Evolutionary conservation across 2,888 invertebrate genomes (phyloP), one percentile per base, ranked within the genome.

Genomic region (Onthophagus sagittarius): DNA sequence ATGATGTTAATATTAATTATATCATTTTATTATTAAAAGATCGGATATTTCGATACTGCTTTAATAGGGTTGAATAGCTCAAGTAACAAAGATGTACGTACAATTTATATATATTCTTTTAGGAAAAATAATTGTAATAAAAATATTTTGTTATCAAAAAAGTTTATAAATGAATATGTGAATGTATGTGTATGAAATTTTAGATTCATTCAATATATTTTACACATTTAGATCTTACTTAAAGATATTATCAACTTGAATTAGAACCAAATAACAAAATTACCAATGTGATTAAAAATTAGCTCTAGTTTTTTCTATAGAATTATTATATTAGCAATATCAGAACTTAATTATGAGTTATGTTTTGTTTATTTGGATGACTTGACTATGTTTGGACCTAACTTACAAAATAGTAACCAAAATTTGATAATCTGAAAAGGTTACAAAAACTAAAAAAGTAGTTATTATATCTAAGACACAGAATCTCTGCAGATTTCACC

Each of bases 181-280:
- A n/a, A n/a, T n/a, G n/a, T n/a, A 70, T 72, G 79, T 80, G 62
- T 69, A 74, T 4, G 79, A 80, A 72, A 80, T 79, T 75, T 72
- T 80, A 73, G 79, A 80, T 77, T 79, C 78, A 5, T 72, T 77
- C 79, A 39, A 73, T 79, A 15, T 80, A 78, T 73, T 79, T 79
- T 73, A 74, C 77, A n/a, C n/a, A n/a, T n/a, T n/a, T n/a, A n/a
- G n/a, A n/a, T n/a, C n/a, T n/a, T n/a, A n/a, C n/a, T n/a, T n/a
- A n/a, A n/a, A n/a, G n/a, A n/a, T n/a, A n/a, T n/a, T n/a, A n/a
- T n/a, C 78, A 80, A 74, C 62, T 77, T 5, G 79, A 80, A 73
- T 65, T 80, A 72, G 74, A 78, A 14, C 15, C 78, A 79, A 75
- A 73, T 79, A 76, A 78, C 31, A 69, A 73, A 77, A 65, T 69